phyloP scores from a whole-genome alignment of 2,797 vertebrate genomes.

The Carcharodon carcharias region DNA sequence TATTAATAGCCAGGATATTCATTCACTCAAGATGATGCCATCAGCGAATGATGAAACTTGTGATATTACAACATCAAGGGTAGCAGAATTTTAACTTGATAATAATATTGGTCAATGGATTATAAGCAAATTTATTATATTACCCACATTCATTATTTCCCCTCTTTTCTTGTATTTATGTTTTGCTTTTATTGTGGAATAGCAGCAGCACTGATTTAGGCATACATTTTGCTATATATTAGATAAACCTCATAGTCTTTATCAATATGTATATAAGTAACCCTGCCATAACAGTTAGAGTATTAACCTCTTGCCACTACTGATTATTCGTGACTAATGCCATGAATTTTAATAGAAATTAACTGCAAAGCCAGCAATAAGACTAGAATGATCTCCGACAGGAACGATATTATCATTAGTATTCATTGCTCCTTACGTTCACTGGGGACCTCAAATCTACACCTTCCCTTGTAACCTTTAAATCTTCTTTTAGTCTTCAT shows the following conservation, averaged over 20 bases:
- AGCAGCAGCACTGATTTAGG: neutral
- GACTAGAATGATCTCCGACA: conserved; percentile 27
- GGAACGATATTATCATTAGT: conserved; percentile 35
- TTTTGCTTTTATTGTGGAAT: neutral
- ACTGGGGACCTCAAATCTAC: conserved; percentile 27
- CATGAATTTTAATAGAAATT: conserved; percentile 36
- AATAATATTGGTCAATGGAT: neutral
- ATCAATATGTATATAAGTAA: conserved; percentile 21
- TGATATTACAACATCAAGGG: neutral
- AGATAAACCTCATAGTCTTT: conserved; percentile 8
- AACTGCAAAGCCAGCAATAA: conserved; percentile 25
- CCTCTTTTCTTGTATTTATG: neutral
- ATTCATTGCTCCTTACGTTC: conserved; percentile 34
- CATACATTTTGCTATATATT: neutral
- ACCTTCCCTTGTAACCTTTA: conserved; percentile 31
- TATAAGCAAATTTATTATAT: neutral
- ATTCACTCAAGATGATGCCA: neutral
- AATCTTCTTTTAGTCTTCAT: conserved; percentile 27
- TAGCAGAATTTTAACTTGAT: neutral
- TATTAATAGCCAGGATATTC: neutral
- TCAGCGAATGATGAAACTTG: neutral
- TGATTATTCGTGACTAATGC: conserved; percentile 17
- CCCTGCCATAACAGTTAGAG: conserved; percentile 9
- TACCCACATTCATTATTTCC: neutral
- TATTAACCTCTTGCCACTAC: conserved; percentile 33